Evolutionary conservation across 2,113 vertebrate species (phyloP).

Genomic region (Parus major): DNA sequence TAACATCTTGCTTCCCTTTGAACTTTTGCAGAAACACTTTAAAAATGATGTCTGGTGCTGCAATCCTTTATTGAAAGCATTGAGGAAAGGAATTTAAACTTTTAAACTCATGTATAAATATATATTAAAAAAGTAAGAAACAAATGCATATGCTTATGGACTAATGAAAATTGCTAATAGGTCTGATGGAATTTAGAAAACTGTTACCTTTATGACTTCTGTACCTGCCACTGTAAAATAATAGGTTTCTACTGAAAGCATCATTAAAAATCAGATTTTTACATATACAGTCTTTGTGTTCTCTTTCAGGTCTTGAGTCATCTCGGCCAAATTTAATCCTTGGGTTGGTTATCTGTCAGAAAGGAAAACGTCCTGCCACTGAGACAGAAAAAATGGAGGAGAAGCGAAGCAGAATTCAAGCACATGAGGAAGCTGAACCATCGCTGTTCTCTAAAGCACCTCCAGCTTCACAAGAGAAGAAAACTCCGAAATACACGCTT

Average conservation of each 20-base stretch:
- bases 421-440: constrained; percentile 76
- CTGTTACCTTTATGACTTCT: neutral
- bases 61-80: neutral
- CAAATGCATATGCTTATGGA: neutral
- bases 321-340: constrained; percentile 92
- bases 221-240: neutral
- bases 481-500: constrained; percentile 71
- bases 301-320: constrained; percentile 87
- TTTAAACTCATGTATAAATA: neutral
- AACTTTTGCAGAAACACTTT: neutral
- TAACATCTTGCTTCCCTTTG: neutral
- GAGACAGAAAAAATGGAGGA: constrained; percentile 82
- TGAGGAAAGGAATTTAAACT: neutral
- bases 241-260: neutral
- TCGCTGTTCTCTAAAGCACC: constrained; percentile 69
- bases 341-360: constrained; percentile 92
- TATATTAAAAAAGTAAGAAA: neutral
- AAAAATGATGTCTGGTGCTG: neutral
- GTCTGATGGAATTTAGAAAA: neutral
- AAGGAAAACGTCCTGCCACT: constrained; percentile 78
- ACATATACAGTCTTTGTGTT: constrained; percentile 22
- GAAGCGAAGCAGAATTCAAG: constrained; percentile 77
- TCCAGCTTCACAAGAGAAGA: constrained; percentile 76
- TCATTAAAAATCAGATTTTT: neutral
- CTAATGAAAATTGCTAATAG: neutral